Base-by-base conservation (phyloP, 2,888 invertebrate genomes). In the Stenoptilia bipunctidactyla region DNA sequence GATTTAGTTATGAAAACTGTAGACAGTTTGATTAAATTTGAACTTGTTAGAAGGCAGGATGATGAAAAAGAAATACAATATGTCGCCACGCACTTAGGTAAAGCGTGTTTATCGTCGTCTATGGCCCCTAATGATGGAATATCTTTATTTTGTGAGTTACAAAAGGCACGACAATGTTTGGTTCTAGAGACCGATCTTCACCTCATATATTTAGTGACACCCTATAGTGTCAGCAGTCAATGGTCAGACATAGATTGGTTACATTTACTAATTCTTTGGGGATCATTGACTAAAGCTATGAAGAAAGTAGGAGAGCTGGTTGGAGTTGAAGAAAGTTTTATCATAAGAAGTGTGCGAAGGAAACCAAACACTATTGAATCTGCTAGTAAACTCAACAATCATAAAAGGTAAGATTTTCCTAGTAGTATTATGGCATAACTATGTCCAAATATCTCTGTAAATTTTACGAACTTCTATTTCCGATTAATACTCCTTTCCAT, bases 41-140 rank as follows among this genome's bases (percentile, higher is more conserved):
- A 97, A 69, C 91, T 97, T 62, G 86, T 97, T n/a, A 86, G 89
- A 40, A 55, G 86, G 39, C 89, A 89, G 64, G 70, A 61, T 35
- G 67, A 80, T 45, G 77, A 76, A 25, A 73, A 85, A 13, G 72
- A 72, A 15, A 58, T 72, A 8, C 69, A 83, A 49, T 92, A 90
- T 76, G 72, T 89, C 15, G 89, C 97, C 2, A 96, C 97, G 2
- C 89, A 93, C 46, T 84, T 99, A 40, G 98, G 97, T 0, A 90
- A 92, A 61, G 99, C 98, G 13, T 96, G 98, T 61, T 84, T 98
- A 14, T 88, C 95, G 13, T 96, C 98, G 0, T 94, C 97, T 0
- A 89, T 99, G 72, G 91, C 96, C n/a, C 98, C 98, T 0, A 92
- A 93, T 62, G 97, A 98, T 67, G 97, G 96, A 0, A 79, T 98